Evolutionary conservation across 2,113 vertebrate genomes (phyloP).

Genomic region (Falcunculus frontatus): DNA sequence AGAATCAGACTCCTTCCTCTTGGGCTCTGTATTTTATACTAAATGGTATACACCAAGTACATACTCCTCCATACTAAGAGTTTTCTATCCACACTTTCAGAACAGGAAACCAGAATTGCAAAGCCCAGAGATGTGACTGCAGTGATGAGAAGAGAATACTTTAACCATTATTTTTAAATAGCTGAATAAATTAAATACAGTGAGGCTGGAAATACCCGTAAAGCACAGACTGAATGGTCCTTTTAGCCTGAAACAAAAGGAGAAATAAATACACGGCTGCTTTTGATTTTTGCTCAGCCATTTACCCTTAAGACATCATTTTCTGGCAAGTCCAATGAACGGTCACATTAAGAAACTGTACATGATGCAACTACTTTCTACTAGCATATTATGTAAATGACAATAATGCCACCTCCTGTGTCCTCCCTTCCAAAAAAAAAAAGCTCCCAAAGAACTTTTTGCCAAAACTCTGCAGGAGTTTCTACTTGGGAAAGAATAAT

Average conservation of each 20-base stretch:
- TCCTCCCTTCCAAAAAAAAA: not conserved
- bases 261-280: not conserved
- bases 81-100: not conserved
- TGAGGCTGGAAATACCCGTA: not conserved
- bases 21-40: not conserved
- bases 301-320: not conserved
- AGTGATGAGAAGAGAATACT: not conserved
- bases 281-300: not conserved
- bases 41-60: not conserved
- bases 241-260: constrained; percentile 16
- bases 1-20: not conserved
- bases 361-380: not conserved
- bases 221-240: not conserved
- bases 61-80: not conserved
- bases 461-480: not conserved
- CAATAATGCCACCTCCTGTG: not conserved
- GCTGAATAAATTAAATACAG: not conserved
- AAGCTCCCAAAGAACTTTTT: not conserved
- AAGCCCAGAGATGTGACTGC: not conserved
- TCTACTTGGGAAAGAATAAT: not conserved
- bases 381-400: not conserved
- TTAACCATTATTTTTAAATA: not conserved
- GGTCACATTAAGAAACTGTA: not conserved
- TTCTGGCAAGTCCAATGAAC: not conserved
- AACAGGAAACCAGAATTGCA: not conserved